phyloP scores from a whole-genome alignment of 2,797 vertebrate genomes.

The Danio albolineatus region DNA sequence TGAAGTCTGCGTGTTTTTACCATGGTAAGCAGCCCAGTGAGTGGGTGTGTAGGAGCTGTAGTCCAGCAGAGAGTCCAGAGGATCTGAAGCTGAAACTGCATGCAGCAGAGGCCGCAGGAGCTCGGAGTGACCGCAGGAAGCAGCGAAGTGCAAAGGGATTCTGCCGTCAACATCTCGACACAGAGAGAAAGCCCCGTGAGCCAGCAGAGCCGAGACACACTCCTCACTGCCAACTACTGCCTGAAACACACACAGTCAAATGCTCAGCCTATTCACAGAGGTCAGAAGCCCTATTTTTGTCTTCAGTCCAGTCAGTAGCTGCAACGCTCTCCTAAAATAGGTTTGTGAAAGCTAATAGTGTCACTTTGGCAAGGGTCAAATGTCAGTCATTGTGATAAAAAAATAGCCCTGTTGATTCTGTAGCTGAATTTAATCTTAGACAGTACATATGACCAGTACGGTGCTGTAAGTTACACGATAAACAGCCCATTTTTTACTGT shows the following conservation, averaged over 20 bases:
- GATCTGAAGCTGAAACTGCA: slow-evolving; percentile 86
- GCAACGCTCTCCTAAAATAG: slow-evolving; percentile 15
- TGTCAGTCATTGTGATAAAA: not conserved
- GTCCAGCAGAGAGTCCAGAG: slow-evolving; percentile 91
- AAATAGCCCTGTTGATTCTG: not conserved
- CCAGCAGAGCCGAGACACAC: slow-evolving; percentile 91
- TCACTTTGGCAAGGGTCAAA: not conserved
- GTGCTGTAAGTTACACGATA: not conserved
- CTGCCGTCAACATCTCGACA: slow-evolving; percentile 92
- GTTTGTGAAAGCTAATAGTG: not conserved
- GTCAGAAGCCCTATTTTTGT: slow-evolving; percentile 13
- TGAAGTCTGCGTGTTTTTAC: no score
- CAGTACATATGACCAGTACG: not conserved
- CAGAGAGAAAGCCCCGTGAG: slow-evolving; percentile 91
- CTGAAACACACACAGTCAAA: slow-evolving; percentile 67
- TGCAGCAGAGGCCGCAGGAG: slow-evolving; percentile 88
- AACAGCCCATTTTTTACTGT: not conserved
- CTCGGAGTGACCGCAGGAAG: slow-evolving; percentile 89
- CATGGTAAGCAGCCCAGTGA: slow-evolving; percentile 98
- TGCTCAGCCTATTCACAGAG: not conserved
- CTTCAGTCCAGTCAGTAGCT: slow-evolving; percentile 15
- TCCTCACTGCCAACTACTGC: slow-evolving; percentile 91
- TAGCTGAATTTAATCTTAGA: not conserved
- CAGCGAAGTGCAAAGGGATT: slow-evolving; percentile 93
- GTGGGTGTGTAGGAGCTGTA: slow-evolving; percentile 94